Base-by-base conservation (phyloP, 2,888 invertebrate species). In the Stenichneumon culpator region DNA sequence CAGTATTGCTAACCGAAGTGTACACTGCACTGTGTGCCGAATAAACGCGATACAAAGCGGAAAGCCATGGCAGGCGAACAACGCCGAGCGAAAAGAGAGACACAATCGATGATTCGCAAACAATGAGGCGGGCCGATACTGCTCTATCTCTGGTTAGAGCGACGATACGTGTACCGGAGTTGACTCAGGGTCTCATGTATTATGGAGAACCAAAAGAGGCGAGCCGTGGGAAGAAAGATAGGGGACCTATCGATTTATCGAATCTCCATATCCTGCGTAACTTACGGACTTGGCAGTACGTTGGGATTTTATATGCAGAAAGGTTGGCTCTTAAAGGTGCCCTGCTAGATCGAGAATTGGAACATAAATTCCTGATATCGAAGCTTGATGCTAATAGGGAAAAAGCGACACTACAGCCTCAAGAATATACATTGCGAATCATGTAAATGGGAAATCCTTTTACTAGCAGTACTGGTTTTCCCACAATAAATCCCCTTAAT, bases 31-130 rank as follows among this genome's bases (percentile, higher is more conserved):
- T 60, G n/a, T 77, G 32, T 63, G 75, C 22, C 16, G 60, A 79
- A 70, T 70, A 69, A 70, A 69, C 50, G 47, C 19, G 6, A 77
- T 54, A 25, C 16, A 47, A 25, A 32, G 28, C 36, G 36, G 52
- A 39, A 70, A 9, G 9, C 69, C n/a, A 22, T 5, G 67, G 25
- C 32, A 14, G 19, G 39, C 9, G 36, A 50, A 11, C 32, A 63
- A 63, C 16, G 28, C 14, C 72, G 36, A 54, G 50, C 44, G 39
- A 52, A 74, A 65, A 63, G 32, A 44, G 47, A 6, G 36, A 47
- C 47, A 19, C 22, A 77, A 60, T 79, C 90, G 90, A 90, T 91
- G 92, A 90, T 91, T 92, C 89, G 91, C 89, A 90, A 92, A 92
- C 91, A 91, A 91, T 60, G 44, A 32, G 14, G 54, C 44, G 22